Evolutionary conservation across 92 coral and sea anemone species (phyloP).

Genomic region (Pocillopora meandrina): DNA sequence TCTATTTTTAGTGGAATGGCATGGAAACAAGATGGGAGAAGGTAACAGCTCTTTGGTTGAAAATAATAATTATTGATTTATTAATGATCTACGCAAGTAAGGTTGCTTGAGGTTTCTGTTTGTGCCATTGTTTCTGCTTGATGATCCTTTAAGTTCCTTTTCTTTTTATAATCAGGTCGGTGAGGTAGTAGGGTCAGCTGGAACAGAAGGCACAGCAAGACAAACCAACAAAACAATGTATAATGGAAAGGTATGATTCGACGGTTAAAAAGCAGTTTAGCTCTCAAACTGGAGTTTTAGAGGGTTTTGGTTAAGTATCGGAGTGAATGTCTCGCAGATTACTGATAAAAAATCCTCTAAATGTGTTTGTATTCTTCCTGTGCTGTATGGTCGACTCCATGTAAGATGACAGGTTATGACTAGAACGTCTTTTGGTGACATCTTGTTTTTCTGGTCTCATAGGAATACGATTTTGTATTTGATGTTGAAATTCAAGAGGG

Average conservation of each 20-base stretch:
- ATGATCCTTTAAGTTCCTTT: not conserved
- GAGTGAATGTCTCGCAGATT: no score
- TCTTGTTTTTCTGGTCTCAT: not conserved
- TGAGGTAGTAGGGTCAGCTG: constrained; percentile 98
- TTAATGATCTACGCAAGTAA: no score
- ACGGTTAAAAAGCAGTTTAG: no score
- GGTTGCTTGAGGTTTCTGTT: not conserved
- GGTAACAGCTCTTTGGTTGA: constrained; percentile 40
- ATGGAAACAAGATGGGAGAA: constrained; percentile 96
- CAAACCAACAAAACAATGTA: constrained; percentile 78
- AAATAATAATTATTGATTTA: not conserved
- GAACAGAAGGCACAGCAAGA: constrained; percentile 71
- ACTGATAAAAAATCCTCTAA: no score
- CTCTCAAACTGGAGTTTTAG: no score
- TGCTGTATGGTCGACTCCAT: no score
- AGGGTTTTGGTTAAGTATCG: no score
- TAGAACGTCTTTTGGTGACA: not conserved
- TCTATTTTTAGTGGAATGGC: constrained; percentile 86
- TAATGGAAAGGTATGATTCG: constrained; percentile 80
- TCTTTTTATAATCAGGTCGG: constrained; percentile 69
- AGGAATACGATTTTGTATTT: constrained; percentile 97
- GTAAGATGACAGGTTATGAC: no score
- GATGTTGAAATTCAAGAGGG: constrained; percentile 98
- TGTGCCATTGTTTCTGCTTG: not conserved
- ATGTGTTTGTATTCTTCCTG: no score